Evolutionary conservation across 2,797 vertebrate genomes (phyloP).

Genomic region (Melopsittacus undulatus): DNA sequence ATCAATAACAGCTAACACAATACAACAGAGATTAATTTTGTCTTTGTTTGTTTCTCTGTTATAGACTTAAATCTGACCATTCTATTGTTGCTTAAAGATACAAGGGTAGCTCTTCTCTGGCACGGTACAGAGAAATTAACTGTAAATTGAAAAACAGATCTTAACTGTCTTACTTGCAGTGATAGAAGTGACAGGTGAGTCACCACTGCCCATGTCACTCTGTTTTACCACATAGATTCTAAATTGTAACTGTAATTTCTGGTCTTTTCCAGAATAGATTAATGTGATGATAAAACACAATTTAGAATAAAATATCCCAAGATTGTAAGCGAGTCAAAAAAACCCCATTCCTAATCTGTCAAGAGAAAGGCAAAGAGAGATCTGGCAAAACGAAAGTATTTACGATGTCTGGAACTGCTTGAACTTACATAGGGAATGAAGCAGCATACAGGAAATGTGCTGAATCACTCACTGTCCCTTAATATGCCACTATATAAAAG

Average conservation of each 20-base stretch:
- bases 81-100: not conserved
- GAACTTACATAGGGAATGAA: not conserved
- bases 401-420: not conserved
- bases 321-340: not conserved
- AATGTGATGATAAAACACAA: not conserved
- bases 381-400: not conserved
- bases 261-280: not conserved
- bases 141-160: not conserved
- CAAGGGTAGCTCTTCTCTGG: not conserved
- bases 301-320: not conserved
- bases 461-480: constrained; percentile 43
- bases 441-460: constrained; percentile 34
- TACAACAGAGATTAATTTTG: too few relatives aligned
- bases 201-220: not conserved
- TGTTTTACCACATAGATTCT: not conserved
- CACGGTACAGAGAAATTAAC: not conserved
- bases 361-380: not conserved
- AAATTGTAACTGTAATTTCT: not conserved
- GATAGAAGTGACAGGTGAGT: not conserved
- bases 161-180: not conserved
- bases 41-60: not conserved
- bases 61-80: not conserved
- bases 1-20: not conserved
- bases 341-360: not conserved
- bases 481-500: constrained; percentile 25